Percentiles rank a stretch among this genome's conserved stretches.
phyloP scores from a whole-genome alignment of 2,888 invertebrate species.

The Heliconius aoede region DNA sequence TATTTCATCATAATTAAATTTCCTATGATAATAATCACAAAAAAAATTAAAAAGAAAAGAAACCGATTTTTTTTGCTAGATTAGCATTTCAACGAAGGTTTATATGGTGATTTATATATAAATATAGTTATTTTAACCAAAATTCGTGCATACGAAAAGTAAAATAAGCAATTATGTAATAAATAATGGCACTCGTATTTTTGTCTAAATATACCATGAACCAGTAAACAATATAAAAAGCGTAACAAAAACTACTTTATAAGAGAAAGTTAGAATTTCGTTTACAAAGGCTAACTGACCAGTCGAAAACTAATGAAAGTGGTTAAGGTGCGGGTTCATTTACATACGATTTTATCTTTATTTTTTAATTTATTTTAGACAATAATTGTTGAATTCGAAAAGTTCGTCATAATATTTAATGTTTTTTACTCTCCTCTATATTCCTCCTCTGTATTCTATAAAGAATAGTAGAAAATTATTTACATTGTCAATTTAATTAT shows the following conservation, averaged over 20 bases:
- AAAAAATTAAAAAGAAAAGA: no score
- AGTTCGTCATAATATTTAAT: no score
- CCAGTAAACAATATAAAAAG: conserved; percentile 19
- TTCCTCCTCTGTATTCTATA: no score
- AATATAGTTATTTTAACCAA: no score
- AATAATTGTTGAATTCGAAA: neutral
- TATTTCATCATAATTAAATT: no score
- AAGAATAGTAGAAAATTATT: no score
- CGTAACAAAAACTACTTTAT: conserved; percentile 16
- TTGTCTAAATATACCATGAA: conserved; percentile 1
- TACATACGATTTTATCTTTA: neutral
- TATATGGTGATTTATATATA: no score
- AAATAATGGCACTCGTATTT: neutral
- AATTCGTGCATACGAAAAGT: neutral
- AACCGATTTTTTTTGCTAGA: no score
- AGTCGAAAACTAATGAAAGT: conserved; percentile 33
- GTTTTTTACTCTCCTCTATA: no score
- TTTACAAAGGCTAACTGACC: conserved; percentile 26
- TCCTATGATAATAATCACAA: no score
- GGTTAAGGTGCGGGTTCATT: conserved; percentile 5
- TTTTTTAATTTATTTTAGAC: neutral
- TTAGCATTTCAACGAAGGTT: no score
- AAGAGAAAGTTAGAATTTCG: conserved; percentile 39
- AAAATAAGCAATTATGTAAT: neutral
- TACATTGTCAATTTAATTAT: no score